Conservation (phyloP, 2,888 invertebrate genomes). For the Platycheirus albimanus region DNA sequence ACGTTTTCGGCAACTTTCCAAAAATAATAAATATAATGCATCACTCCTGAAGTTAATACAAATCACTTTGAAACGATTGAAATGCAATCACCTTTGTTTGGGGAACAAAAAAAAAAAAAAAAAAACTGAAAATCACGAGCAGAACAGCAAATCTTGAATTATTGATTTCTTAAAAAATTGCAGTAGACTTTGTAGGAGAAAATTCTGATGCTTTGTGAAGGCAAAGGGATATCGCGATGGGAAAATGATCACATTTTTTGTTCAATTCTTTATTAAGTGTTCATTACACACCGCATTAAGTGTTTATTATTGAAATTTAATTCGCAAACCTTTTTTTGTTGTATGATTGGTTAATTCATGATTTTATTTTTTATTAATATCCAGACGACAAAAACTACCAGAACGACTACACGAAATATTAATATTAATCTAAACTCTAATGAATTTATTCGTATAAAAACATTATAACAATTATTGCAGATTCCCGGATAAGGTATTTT, state of each 20-base stretch:
- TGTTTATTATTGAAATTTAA: slow-evolving; percentile 14
- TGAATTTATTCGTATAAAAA: slow-evolving; percentile 34
- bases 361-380: slow-evolving; percentile 33
- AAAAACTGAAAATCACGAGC: slow-evolving; percentile 33
- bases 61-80: slow-evolving; percentile 47
- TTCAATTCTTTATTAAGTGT: background rate
- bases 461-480: slow-evolving; percentile 47
- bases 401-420: slow-evolving; percentile 26
- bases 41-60: too few species aligned
- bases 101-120: slow-evolving; percentile 27
- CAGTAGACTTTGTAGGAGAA: slow-evolving; percentile 26
- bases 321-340: slow-evolving; percentile 63
- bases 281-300: slow-evolving; percentile 15
- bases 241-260: background rate
- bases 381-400: slow-evolving; percentile 42
- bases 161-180: slow-evolving; percentile 68
- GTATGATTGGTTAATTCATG: slow-evolving; percentile 64
- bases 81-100: slow-evolving; percentile 52
- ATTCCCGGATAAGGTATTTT: slow-evolving; percentile 33
- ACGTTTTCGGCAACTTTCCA: background rate
- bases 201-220: slow-evolving; percentile 8
- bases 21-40: too few species aligned
- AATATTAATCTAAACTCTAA: slow-evolving; percentile 12
- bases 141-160: slow-evolving; percentile 55
- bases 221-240: background rate